Base-by-base conservation (phyloP, 2,797 vertebrate genomes). In the Heteromormyrus szaboi region DNA sequence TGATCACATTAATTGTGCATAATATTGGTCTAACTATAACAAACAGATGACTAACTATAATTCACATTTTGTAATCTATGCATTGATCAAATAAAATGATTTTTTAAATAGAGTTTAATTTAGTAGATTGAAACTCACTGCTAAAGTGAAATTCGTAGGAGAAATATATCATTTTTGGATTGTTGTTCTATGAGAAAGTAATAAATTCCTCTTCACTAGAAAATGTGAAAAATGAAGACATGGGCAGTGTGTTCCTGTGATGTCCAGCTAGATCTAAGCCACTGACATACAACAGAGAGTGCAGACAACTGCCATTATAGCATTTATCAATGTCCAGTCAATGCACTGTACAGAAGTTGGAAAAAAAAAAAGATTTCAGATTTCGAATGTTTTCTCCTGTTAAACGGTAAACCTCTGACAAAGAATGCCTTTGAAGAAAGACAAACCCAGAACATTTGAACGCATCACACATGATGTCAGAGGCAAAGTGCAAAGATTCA, bases 401-500 rank as follows among this genome's bases (percentile, higher is more conserved):
- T n/a, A 50, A 54, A 89, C 51, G 44, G 84, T 79, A 62, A 88
- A 33, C 79, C 88, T 72, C 22, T 48, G 50, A 59, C 33, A 86
- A 86, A 59, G 33, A 51, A 59, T 59, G 41, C 12, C 14, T 41
- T 59, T 17, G 22, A 51, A 22, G 4, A 44, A 84, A 65, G 17
- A 54, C n/a, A 44, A 9, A 37, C 22, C 37, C 11, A n/a, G 44
- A 41, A 46, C 59, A 50, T 51, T 89, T 68, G 29, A 29, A 2
- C 48, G 14, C 8, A 22, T 65, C 33, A 68, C 22, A 50, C 29
- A 46, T 68, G 22, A 41, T n/a, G 46, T 85, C 48, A 89, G 59
- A 50, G 84, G 48, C 41, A 89, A 89, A 89, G 88, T 89, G 88
- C 88, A 87, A 50, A 89, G 56, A 68, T 85, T 59, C 68, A 86